Percentiles rank a stretch among this genome's conserved stretches.
phyloP scores from a whole-genome alignment of 2,888 invertebrate species.

The Melolontha melolontha region DNA sequence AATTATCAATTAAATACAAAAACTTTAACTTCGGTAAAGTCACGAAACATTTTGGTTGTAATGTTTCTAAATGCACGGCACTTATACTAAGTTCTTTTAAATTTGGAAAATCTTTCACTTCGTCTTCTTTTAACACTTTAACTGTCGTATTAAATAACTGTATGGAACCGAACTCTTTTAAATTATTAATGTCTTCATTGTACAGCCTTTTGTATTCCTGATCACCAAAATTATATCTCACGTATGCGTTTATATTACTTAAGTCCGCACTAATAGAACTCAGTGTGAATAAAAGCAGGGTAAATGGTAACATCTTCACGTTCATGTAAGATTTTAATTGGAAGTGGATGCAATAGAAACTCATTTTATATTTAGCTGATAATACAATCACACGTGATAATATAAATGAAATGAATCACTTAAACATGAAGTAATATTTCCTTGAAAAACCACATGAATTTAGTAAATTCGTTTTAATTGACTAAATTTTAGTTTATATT shows the following conservation, averaged over 20 bases:
- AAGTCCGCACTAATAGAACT: not conserved
- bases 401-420: too few relatives aligned
- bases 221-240: not conserved
- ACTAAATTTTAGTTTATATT: too few relatives aligned
- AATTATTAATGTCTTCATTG: not conserved
- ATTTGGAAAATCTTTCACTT: constrained; percentile 4
- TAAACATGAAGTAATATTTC: too few relatives aligned
- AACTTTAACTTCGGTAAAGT: constrained; percentile 14
- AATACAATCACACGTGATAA: too few relatives aligned
- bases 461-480: too few relatives aligned
- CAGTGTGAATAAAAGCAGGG: too few relatives aligned
- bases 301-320: too few relatives aligned
- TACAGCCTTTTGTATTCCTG: constrained; percentile 5
- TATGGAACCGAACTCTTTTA: constrained; percentile 6
- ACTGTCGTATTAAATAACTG: constrained; percentile 9
- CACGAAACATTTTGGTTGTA: constrained; percentile 11
- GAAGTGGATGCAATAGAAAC: too few relatives aligned
- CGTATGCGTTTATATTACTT: constrained; percentile 12
- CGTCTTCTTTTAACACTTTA: not conserved
- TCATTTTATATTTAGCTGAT: too few relatives aligned
- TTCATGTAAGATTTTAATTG: too few relatives aligned
- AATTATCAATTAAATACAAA: constrained; percentile 5
- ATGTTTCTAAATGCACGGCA: not conserved
- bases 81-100: constrained; percentile 11
- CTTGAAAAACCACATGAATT: too few relatives aligned